Evolutionary conservation across 2,113 vertebrate genomes (phyloP).

Genomic region (Tachuris rubrigastra): DNA sequence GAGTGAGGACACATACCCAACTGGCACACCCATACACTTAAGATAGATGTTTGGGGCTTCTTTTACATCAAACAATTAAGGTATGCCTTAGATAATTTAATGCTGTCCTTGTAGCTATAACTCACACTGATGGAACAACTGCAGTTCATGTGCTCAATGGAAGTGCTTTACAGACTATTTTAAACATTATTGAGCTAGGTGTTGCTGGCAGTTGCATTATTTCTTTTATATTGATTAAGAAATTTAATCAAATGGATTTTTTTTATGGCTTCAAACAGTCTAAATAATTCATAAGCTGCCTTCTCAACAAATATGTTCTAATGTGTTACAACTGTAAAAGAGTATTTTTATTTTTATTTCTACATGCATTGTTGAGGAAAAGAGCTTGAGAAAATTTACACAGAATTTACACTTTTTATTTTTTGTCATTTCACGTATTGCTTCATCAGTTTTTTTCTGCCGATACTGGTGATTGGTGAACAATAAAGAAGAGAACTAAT

Average conservation of each 20-base stretch:
- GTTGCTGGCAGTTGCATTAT: not conserved
- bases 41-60: not conserved
- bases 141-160: not conserved
- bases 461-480: not conserved
- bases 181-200: not conserved
- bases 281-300: not conserved
- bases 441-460: not conserved
- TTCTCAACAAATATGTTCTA: not conserved
- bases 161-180: slow-evolving; percentile 8
- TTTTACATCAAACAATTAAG: not conserved
- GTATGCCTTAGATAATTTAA: not conserved
- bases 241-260: slow-evolving; percentile 25
- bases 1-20: not conserved
- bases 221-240: slow-evolving; percentile 44
- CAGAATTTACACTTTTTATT: not conserved
- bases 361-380: not conserved
- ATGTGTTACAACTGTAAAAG: not conserved
- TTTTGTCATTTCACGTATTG: not conserved
- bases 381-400: not conserved
- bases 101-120: not conserved
- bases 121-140: not conserved
- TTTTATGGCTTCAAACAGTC: not conserved
- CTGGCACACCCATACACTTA: not conserved
- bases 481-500: not conserved
- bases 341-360: not conserved